Percentiles rank a stretch among this genome's conserved stretches.
These are phyloP conservation scores for Balanococcus diminutus DNA, from an alignment of 2,888 invertebrate species.

Conservation along the genomic window DNA sequence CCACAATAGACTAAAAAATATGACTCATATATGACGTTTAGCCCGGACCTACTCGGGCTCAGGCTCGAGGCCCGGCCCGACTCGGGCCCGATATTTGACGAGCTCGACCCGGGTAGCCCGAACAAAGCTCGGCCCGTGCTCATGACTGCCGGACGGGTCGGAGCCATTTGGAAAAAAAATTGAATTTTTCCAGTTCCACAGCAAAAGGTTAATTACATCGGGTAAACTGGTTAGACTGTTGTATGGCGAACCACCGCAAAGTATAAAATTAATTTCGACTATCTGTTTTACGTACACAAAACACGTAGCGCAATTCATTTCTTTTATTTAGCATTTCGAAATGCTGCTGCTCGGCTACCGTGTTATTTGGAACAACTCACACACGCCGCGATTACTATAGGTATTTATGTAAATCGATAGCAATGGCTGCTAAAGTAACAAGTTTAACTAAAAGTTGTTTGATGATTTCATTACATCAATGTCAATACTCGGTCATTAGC, in stretches of 20 bases:
- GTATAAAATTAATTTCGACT: not conserved
- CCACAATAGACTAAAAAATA: not conserved
- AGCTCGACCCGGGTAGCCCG: no score
- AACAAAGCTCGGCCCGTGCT: no score
- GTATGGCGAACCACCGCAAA: not conserved
- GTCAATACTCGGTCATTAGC: conserved; percentile 50
- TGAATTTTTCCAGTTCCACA: conserved; percentile 36
- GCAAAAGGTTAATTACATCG: conserved; percentile 25
- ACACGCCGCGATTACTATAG: not conserved
- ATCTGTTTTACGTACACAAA: conserved; percentile 33
- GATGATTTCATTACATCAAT: conserved; percentile 53
- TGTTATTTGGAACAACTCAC: conserved; percentile 28
- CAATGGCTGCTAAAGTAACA: conserved; percentile 43
- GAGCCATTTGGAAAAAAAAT: not conserved
- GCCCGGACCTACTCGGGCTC: no score
- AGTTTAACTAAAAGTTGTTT: conserved; percentile 49
- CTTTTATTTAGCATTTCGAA: conserved; percentile 41
- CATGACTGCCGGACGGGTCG: no score
- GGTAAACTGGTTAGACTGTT: not conserved
- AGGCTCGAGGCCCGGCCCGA: no score
- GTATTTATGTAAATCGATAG: conserved; percentile 22
- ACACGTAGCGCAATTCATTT: conserved; percentile 36
- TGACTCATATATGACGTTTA: not conserved
- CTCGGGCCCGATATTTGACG: no score
- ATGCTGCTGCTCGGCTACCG: conserved; percentile 6